These are phyloP conservation scores for Drosophila willistoni DNA, from an alignment of 1,140 invertebrate species.

Conservation along the genomic window DNA sequence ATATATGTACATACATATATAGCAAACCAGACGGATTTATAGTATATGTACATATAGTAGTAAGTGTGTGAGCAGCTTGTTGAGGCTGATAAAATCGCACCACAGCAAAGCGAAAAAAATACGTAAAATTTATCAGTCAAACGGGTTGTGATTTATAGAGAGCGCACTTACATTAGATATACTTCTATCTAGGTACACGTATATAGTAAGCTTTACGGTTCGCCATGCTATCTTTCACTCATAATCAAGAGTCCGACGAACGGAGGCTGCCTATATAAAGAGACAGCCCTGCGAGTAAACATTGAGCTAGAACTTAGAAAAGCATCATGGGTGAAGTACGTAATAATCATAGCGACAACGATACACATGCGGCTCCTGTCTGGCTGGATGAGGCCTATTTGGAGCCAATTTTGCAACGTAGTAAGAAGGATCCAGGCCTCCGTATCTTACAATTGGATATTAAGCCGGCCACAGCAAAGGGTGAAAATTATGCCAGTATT, in stretches of 20 bases:
- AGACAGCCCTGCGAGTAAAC: background rate
- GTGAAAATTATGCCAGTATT: constrained; percentile 80
- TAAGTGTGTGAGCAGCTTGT: background rate
- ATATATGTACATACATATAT: background rate
- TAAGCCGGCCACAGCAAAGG: constrained; percentile 74
- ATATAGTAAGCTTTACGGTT: constrained; percentile 10
- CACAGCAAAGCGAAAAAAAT: constrained; percentile 2
- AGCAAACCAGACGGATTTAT: constrained; percentile 29
- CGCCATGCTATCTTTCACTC: constrained; percentile 41
- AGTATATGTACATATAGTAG: background rate
- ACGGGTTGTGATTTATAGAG: constrained; percentile 36
- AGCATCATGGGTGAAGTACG: constrained; percentile 53
- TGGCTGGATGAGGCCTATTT: constrained; percentile 71
- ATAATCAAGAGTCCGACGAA: constrained; percentile 1
- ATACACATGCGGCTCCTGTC: constrained; percentile 59
- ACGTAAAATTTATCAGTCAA: constrained; percentile 24
- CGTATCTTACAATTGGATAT: constrained; percentile 52
- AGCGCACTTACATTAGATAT: constrained; percentile 44
- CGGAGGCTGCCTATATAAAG: constrained; percentile 52
- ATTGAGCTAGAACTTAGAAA: constrained; percentile 21
- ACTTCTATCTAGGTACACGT: constrained; percentile 24
- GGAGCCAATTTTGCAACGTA: constrained; percentile 48
- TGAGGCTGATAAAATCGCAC: constrained; percentile 35
- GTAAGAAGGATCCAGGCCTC: constrained; percentile 58
- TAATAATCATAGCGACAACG: constrained; percentile 26